Conservation (phyloP, 2,113 vertebrate species). For the Apaloderma vittatum region DNA sequence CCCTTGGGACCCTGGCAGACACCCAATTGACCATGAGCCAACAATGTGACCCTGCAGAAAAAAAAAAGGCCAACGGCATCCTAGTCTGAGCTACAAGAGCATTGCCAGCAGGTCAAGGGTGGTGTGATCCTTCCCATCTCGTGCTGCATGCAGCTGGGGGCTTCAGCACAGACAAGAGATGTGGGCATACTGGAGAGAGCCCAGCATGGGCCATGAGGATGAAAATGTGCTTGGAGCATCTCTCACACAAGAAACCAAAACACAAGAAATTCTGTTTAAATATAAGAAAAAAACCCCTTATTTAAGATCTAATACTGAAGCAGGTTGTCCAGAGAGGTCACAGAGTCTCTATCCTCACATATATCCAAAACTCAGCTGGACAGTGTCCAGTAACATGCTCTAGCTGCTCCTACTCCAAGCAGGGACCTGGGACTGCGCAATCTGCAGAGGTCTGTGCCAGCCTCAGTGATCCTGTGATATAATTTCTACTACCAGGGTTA, state of each 20-base stretch:
- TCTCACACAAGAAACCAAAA: neutral
- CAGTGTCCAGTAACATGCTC: rapidly evolving
- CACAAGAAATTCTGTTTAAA: neutral
- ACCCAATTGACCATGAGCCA: neutral
- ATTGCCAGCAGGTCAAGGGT: neutral
- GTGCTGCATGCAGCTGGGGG: neutral
- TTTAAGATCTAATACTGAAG: neutral
- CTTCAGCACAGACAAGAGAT: neutral
- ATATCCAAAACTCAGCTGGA: neutral
- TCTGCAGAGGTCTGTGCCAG: neutral
- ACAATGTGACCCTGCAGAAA: rapidly evolving
- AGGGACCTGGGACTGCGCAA: neutral
- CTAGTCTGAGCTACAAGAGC: neutral
- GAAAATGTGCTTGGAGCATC: neutral
- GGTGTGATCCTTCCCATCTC: neutral
- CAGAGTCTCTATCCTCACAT: neutral
- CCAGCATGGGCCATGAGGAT: neutral
- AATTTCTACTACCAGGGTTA: neutral
- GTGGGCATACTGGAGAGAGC: neutral
- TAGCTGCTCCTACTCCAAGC: neutral
- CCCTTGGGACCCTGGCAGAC: neutral
- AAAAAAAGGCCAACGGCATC: neutral
- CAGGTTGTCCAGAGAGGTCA: rapidly evolving
- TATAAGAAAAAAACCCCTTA: neutral
- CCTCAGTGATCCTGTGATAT: neutral